Conservation (phyloP, 2,797 vertebrate species). For the Lacerta bilineata region DNA sequence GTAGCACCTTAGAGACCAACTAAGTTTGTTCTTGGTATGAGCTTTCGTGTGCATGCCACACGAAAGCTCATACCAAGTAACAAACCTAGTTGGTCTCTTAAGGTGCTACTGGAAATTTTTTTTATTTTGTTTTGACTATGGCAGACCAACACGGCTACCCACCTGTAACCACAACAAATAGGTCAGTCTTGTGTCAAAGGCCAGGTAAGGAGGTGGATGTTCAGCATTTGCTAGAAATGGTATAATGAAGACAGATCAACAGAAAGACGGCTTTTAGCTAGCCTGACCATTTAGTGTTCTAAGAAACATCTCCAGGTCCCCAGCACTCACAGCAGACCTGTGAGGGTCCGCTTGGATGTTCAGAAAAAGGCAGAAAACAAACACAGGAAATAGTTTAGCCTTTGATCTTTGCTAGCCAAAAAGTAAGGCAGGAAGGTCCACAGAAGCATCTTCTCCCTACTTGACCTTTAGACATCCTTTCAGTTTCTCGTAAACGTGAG, state of each 20-base stretch:
- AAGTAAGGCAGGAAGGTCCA: not conserved
- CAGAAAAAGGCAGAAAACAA: not conserved
- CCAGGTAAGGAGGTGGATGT: no score
- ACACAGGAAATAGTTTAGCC: not conserved
- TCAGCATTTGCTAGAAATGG: no score
- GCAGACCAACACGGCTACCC: no score
- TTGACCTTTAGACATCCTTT: conserved; percentile 24
- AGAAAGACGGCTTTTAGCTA: not conserved
- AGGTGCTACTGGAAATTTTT: no score
- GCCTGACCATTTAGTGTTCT: not conserved
- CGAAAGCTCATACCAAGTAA: no score
- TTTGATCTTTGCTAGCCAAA: not conserved
- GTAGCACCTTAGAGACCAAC: no score
- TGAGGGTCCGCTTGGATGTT: not conserved
- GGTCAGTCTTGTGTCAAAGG: no score
- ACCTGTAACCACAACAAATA: no score
- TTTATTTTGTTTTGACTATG: no score
- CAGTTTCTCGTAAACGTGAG: conserved; percentile 8
- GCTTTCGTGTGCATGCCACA: no score
- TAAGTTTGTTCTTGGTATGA: no score
- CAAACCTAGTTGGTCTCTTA: no score
- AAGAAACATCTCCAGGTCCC: not conserved
- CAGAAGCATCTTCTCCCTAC: not conserved
- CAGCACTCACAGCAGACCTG: not conserved
- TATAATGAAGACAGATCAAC: not conserved